A percentile compares a stretch with the other conserved stretches of the same genome.
phyloP scores from a whole-genome alignment of 35 echinoderm and acorn worm species.

The Acanthaster planci region DNA sequence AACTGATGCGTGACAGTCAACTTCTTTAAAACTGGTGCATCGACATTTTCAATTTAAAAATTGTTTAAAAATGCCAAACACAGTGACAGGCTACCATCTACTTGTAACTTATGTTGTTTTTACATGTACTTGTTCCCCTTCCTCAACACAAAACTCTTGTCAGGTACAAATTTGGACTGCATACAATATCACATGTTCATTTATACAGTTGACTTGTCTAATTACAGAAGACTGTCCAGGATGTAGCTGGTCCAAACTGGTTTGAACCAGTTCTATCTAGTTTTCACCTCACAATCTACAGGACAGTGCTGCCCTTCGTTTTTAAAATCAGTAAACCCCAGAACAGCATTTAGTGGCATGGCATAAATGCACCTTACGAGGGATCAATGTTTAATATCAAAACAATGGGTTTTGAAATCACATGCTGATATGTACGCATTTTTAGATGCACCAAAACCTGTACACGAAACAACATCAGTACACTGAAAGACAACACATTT shows the following conservation, averaged over 20 bases:
- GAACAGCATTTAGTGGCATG: neutral
- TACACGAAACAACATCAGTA: slow-evolving; percentile 5
- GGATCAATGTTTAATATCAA: neutral
- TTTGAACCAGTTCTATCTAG: neutral
- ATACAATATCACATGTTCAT: neutral
- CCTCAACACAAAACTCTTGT: neutral
- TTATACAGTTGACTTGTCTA: too few species aligned
- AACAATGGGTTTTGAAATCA: neutral
- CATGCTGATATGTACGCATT: neutral
- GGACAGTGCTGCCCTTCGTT: neutral
- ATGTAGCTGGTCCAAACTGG: neutral
- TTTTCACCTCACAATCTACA: neutral
- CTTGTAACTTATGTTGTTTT: neutral
- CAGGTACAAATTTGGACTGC: slow-evolving; percentile 13
- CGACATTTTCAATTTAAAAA: slow-evolving; percentile 7
- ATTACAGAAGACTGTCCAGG: too few species aligned
- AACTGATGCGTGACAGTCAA: neutral
- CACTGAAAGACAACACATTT: slow-evolving; percentile 28
- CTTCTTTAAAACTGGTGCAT: too few species aligned
- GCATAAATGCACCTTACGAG: neutral
- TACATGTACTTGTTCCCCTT: neutral
- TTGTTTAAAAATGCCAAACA: slow-evolving; percentile 3
- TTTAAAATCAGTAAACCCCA: neutral
- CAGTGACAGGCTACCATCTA: neutral
- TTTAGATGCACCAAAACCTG: slow-evolving; percentile 16